These are phyloP conservation scores for Orbicella faveolata DNA, from an alignment of 64 coral and sea anemone species.

Conservation along the genomic window DNA sequence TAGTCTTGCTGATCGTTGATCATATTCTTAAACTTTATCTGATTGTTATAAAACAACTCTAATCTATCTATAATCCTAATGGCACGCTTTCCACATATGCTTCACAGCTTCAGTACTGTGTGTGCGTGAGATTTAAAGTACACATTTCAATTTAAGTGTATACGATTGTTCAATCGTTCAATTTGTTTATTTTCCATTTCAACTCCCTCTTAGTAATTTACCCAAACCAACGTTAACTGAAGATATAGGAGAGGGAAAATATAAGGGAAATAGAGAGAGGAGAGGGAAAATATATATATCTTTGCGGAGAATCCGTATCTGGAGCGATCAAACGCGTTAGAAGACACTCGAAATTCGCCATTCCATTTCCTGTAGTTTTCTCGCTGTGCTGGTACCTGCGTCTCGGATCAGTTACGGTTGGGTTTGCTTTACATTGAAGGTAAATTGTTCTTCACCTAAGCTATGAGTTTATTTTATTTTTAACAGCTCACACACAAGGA, in stretches of 20 bases:
- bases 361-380: background rate
- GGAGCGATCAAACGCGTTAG: background rate
- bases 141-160: background rate
- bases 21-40: too few relatives aligned
- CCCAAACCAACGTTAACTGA: background rate
- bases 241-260: background rate
- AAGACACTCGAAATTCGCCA: background rate
- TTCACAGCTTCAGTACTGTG: too few relatives aligned
- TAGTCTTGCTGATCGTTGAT: too few relatives aligned
- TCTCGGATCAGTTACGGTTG: constrained; percentile 1
- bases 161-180: background rate
- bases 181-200: background rate
- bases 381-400: constrained; percentile 5
- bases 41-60: too few relatives aligned
- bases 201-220: background rate
- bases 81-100: too few relatives aligned
- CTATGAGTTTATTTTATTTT: background rate
- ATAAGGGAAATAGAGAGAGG: background rate
- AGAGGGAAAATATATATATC: background rate
- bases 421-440: background rate
- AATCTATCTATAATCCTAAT: too few relatives aligned
- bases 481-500: background rate
- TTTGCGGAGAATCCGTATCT: background rate
- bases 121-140: background rate
- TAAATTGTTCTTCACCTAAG: background rate